These are phyloP conservation scores for Lonchura striata DNA, from an alignment of 2,113 vertebrate genomes.

Conservation along the genomic window DNA sequence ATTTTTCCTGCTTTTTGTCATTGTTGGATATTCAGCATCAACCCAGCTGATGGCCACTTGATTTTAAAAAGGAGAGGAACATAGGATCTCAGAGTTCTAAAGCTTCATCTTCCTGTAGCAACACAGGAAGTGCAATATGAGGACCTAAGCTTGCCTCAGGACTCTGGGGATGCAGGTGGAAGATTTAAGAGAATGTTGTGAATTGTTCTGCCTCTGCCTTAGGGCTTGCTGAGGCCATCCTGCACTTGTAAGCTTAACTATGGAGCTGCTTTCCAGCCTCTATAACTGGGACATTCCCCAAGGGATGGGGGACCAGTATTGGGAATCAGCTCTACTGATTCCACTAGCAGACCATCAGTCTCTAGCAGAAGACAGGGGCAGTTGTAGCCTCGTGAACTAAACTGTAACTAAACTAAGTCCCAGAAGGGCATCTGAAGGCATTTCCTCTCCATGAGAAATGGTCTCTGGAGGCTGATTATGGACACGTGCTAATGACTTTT, in stretches of 20 bases:
- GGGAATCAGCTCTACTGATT: neutral
- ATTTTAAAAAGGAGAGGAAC: neutral
- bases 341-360: too few species aligned
- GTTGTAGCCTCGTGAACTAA: accelerated
- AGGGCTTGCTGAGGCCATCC: neutral
- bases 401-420: neutral
- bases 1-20: neutral
- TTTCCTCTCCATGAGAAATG: neutral
- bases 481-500: neutral
- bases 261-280: neutral
- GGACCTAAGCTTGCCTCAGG: neutral
- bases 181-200: neutral
- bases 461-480: neutral
- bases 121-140: neutral
- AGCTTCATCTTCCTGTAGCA: neutral
- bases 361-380: neutral
- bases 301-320: neutral
- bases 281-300: neutral
- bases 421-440: neutral
- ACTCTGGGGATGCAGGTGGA: neutral
- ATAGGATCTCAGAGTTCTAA: neutral
- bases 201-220: neutral
- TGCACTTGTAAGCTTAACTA: neutral
- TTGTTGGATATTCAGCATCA: neutral
- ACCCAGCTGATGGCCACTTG: neutral